Percentiles rank a stretch among this genome's conserved stretches.
Evolutionary conservation across 1,140 invertebrate genomes (phyloP).

Genomic region (Atta texana): DNA sequence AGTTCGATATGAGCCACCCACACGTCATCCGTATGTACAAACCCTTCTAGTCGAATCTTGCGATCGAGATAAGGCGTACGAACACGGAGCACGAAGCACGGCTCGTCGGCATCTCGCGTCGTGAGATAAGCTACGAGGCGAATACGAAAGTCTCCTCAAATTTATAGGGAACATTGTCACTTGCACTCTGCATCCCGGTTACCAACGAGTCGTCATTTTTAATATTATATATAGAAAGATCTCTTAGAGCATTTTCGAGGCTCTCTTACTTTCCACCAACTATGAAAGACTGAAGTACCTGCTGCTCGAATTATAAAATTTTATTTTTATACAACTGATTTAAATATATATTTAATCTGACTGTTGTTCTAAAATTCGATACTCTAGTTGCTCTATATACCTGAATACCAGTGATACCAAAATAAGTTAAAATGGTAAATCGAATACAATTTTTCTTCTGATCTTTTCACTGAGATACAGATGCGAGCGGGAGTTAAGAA

Average conservation of each 20-base stretch:
- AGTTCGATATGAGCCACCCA: conserved; percentile 71
- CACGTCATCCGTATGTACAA: conserved; percentile 75
- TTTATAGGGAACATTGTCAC: conserved; percentile 67
- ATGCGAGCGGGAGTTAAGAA: neutral
- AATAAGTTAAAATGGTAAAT: neutral
- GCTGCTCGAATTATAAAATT: neutral
- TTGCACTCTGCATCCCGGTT: neutral
- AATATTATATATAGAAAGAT: conserved; percentile 38
- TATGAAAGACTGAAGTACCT: neutral
- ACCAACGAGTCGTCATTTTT: conserved; percentile 38
- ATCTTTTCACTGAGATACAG: neutral
- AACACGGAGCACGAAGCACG: conserved; percentile 54
- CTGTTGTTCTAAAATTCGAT: neutral
- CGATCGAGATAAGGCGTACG: conserved; percentile 73
- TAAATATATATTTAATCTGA: neutral
- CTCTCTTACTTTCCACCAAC: neutral
- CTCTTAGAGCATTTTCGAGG: neutral
- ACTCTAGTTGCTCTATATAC: neutral
- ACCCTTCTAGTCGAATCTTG: conserved; percentile 72
- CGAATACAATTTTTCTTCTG: conserved; percentile 1
- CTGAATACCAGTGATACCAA: neutral
- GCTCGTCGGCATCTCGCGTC: conserved; percentile 70
- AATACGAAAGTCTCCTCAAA: conserved; percentile 72
- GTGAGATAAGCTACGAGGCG: conserved; percentile 72
- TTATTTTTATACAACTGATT: neutral